These are phyloP conservation scores for Noctua comes DNA, from an alignment of 2,888 invertebrate genomes.

Conservation along the genomic window DNA sequence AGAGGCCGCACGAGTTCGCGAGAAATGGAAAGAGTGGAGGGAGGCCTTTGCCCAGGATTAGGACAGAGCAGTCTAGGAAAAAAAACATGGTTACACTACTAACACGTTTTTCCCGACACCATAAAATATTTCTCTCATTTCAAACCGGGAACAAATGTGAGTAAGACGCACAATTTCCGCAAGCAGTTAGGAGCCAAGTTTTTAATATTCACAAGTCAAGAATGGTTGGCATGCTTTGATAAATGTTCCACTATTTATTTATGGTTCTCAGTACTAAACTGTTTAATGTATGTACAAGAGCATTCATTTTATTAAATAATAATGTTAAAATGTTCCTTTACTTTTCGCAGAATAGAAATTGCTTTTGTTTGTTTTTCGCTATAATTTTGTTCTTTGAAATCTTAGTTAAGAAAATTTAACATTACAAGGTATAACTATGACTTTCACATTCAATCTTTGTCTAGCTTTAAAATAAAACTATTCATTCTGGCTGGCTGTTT, in stretches of 20 bases:
- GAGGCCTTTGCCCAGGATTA: neutral
- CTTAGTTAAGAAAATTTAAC: neutral
- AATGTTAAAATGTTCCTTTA: neutral
- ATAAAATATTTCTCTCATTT: constrained; percentile 37
- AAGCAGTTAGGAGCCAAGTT: constrained; percentile 33
- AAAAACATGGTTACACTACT: neutral
- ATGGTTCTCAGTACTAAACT: constrained; percentile 2
- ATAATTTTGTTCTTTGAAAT: neutral
- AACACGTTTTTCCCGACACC: neutral
- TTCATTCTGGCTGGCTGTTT: neutral
- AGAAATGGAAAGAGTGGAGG: too few species aligned
- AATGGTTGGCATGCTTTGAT: constrained; percentile 18
- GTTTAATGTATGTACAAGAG: neutral
- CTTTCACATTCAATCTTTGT: neutral
- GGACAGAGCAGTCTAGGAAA: neutral
- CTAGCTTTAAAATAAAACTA: neutral
- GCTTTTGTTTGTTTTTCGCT: neutral
- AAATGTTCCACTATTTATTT: constrained; percentile 35
- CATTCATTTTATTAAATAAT: neutral
- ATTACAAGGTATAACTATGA: neutral
- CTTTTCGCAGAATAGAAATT: neutral
- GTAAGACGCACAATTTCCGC: constrained; percentile 35
- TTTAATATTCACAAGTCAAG: constrained; percentile 49
- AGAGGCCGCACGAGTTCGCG: too few species aligned
- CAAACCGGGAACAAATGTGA: constrained; percentile 23